Base-by-base conservation (phyloP, 2,797 vertebrate genomes). In the Sparidentex hasta region DNA sequence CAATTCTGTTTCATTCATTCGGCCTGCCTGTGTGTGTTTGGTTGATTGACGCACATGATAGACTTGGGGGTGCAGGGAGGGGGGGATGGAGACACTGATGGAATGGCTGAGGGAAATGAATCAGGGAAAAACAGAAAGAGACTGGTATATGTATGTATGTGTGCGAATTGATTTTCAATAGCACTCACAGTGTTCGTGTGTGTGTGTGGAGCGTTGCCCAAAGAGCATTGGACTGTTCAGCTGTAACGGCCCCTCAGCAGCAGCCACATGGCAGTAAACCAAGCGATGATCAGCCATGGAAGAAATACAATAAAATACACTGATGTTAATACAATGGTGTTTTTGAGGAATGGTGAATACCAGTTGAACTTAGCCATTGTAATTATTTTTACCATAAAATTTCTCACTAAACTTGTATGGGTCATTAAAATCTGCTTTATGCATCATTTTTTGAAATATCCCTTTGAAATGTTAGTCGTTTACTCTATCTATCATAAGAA, bases 81-180 rank as follows among this genome's bases (percentile, higher is more conserved):
- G 1, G 46, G n/a, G 41, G 1, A 43, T 54, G 66, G 65, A 65
- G 50, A 46, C 20, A 65, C 8, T 69, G 73, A 52, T 79, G 80
- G 63, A 78, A 65, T 21, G 66, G 23, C 25, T n/a, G 56, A 71
- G 27, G 7, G 18, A 11, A 41, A 68, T 62, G 59, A 64, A 50
- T 41, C 59, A 52, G 6, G 62, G 56, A 44, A 44, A 64, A 74
- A 57, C 48, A 38, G 58, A 83, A 73, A 62, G 46, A 54, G 38
- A 38, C 38, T 27, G 21, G 43, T 54, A 65, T 57, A 68, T 70
- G 29, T 74, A 68, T 78, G 63, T 33, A 63, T 38, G 55, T 61
- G 71, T 65, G 78, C 20, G 76, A 67, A 88, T 88, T 84, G 85
- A 90, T 90, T 88, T 83, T 78, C 86, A 80, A 65, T 83, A 81